Conservation (phyloP, 2,797 vertebrate genomes). For the Spinibarbus caldwelli region DNA sequence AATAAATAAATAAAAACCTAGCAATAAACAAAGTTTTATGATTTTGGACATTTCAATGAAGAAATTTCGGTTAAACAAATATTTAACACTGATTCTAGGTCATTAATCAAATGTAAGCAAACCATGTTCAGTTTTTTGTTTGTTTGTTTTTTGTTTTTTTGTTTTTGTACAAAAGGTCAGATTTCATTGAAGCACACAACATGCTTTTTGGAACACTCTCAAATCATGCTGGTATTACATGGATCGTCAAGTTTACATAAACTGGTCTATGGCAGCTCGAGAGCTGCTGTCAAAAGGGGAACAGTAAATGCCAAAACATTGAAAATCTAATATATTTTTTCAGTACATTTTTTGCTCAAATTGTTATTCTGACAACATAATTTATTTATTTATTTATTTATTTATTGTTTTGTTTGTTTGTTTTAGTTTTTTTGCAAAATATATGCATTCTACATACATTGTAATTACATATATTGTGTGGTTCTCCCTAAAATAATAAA, state of each 20-base stretch:
- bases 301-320: not conserved
- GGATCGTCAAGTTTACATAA: not conserved
- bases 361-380: not conserved
- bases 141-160: not conserved
- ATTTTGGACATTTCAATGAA: not conserved
- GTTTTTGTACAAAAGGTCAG: not conserved
- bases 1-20: no score
- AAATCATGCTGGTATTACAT: not conserved
- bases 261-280: not conserved
- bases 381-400: no score
- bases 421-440: no score
- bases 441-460: no score
- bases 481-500: no score
- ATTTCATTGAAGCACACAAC: not conserved
- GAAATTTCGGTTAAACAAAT: conserved; percentile 7
- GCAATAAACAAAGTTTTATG: not conserved
- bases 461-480: no score
- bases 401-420: no score
- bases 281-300: not conserved
- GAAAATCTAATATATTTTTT: not conserved
- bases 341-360: not conserved
- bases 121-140: not conserved
- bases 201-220: not conserved
- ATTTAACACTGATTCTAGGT: not conserved
- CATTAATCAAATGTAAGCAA: not conserved